Base-by-base conservation (phyloP, 2,888 invertebrate genomes). In the Lasioglossum marginatum region DNA sequence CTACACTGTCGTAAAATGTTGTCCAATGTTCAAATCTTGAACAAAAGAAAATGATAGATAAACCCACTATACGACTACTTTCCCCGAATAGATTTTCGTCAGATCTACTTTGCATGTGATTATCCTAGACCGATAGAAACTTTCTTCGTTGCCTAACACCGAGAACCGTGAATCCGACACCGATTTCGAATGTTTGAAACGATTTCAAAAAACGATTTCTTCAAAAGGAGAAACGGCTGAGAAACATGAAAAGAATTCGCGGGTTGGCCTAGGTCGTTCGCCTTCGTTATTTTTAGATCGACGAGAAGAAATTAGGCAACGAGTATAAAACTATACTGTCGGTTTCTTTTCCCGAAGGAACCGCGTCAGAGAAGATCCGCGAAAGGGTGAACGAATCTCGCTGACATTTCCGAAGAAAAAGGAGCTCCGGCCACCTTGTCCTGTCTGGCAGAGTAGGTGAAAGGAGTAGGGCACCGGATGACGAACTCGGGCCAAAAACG, bases 401-500 rank as follows among this genome's bases (percentile, higher is more conserved):
- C 0, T 19, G 63, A 63, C 63, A 63, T 63, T 63, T 31, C 63
- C 31, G 63, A 27, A 31, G 52, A 23, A 31, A 6, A 2, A 63
- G 6, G 16, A 63, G 63, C 63, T 16, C 57, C 57, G 57, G 31
- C 16, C 2, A 16, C 63, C 31, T 27, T n/a, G 57, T 57, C 57
- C 57, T 52, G 60, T 27, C 60, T 60, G 16, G 16, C 63, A 6
- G 6, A 31, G 14, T 31, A 63, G 63, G 63, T 63, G 63, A 63
- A 31, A 63, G 63, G 27, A 63, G 63, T 12, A 12, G n/a, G 12
- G n/a, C 63, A 16, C 27, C 6, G n/a, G 37, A 74, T 76, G 80
- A 72, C 43, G 60, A 48, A 68, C 34, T 52, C 60, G 48, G 40
- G 16, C 52, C 57, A 60, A 63, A 76, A 75, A 31, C 73, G 48